Percentiles rank a stretch among this genome's conserved stretches.
These are phyloP conservation scores for Polymixis lichenea DNA, from an alignment of 2,888 invertebrate genomes.

Conservation along the genomic window DNA sequence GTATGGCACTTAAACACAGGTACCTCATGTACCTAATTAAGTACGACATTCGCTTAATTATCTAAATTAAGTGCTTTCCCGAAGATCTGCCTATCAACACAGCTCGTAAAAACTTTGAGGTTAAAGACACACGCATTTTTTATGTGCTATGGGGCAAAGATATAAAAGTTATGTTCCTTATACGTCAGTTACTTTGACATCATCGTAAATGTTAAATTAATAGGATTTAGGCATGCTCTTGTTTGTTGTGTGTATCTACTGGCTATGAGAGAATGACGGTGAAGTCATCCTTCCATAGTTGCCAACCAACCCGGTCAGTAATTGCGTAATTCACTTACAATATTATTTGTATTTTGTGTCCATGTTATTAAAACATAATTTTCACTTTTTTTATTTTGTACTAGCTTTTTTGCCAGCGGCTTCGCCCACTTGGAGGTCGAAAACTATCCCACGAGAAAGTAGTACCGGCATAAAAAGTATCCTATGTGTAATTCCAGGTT, in stretches of 20 bases:
- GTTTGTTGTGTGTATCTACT: constrained; percentile 11
- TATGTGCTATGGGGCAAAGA: constrained; percentile 36
- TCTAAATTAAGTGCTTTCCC: constrained; percentile 31
- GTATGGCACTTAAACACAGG: not conserved
- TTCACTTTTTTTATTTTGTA: too few species aligned
- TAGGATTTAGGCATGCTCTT: constrained; percentile 23
- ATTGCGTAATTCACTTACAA: too few species aligned
- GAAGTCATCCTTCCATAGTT: not conserved
- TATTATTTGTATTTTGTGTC: too few species aligned
- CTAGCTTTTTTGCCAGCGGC: too few species aligned
- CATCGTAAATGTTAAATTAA: constrained; percentile 53
- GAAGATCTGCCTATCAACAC: constrained; percentile 45
- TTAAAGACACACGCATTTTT: constrained; percentile 47
- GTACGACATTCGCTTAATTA: constrained; percentile 44
- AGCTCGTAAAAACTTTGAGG: constrained; percentile 53
- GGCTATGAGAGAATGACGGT: not conserved
- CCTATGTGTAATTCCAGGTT: too few species aligned
- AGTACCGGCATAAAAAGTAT: too few species aligned
- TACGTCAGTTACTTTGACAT: constrained; percentile 44
- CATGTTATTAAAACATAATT: too few species aligned
- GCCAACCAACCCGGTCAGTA: too few species aligned
- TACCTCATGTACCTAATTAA: constrained; percentile 37
- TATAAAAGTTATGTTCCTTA: constrained; percentile 55
- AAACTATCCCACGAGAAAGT: too few species aligned
- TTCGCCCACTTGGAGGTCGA: too few species aligned